phyloP scores from a whole-genome alignment of 2,797 vertebrate species.

The Scyliorhinus canicula region DNA sequence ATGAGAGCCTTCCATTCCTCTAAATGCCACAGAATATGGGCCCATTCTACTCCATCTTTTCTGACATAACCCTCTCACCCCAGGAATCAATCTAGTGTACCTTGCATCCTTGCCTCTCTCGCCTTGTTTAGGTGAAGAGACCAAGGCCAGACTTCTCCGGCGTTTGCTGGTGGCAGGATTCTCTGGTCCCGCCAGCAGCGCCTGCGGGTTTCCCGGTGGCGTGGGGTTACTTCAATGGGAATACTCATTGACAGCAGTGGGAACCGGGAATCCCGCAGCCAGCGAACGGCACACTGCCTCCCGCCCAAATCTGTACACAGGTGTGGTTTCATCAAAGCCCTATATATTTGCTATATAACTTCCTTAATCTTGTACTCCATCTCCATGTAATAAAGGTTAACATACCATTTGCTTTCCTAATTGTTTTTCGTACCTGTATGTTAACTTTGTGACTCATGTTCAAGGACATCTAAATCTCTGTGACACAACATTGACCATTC shows the following conservation, averaged over 20 bases:
- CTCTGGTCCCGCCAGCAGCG: too few species aligned
- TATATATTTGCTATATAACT: neutral
- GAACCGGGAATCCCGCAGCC: too few species aligned
- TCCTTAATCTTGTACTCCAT: neutral
- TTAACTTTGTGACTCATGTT: neutral
- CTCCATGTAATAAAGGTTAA: too few species aligned
- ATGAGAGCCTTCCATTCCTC: neutral
- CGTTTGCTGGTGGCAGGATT: too few species aligned
- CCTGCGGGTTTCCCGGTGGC: too few species aligned
- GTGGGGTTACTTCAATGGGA: too few species aligned
- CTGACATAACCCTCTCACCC: neutral
- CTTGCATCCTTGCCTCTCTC: neutral
- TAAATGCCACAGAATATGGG: neutral
- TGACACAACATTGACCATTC: neutral
- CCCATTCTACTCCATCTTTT: neutral
- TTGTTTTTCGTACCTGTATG: neutral
- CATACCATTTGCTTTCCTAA: neutral
- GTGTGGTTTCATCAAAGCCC: neutral
- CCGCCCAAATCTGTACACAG: neutral
- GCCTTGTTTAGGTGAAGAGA: neutral
- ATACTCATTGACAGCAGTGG: too few species aligned
- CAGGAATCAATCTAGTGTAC: neutral
- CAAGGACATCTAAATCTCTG: neutral
- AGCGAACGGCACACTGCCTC: too few species aligned
- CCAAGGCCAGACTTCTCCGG: too few species aligned